Conservation (phyloP, 2,797 vertebrate species). For the Micromesistius poutassou region DNA sequence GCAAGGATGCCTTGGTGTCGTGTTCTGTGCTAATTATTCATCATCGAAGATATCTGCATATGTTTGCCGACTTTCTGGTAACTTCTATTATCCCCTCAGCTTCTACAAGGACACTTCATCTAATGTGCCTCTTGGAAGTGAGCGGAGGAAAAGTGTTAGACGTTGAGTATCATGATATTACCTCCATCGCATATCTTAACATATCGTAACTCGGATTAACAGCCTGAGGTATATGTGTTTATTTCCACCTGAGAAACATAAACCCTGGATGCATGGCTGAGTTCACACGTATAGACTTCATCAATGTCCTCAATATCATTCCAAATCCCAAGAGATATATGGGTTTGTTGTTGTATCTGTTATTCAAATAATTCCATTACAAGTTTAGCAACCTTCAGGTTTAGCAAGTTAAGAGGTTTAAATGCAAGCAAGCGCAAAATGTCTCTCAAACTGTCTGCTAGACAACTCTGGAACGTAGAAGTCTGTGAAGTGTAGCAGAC, state of each 20-base stretch:
- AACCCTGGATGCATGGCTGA: neutral
- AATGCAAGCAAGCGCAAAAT: neutral
- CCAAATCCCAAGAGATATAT: neutral
- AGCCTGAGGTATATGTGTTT: neutral
- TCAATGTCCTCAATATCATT: neutral
- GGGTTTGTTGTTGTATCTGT: neutral
- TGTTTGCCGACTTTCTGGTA: neutral
- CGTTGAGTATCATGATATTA: neutral
- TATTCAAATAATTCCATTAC: neutral
- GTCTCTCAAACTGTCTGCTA: neutral
- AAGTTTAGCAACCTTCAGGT: neutral
- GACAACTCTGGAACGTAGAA: neutral
- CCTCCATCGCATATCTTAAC: neutral
- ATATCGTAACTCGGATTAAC: neutral
- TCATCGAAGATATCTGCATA: neutral
- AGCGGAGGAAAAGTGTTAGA: neutral
- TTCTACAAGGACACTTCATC: neutral
- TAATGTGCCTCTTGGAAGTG: neutral
- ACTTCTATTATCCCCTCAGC: neutral
- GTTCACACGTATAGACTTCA: neutral
- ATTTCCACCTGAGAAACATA: neutral
- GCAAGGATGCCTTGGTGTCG: neutral
- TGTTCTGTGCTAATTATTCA: neutral
- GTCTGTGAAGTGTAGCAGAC: neutral
- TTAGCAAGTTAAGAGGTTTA: neutral